A percentile compares a stretch with the other conserved stretches of the same genome.
phyloP scores from a whole-genome alignment of 1,140 invertebrate species.

The Acromyrmex charruanus region DNA sequence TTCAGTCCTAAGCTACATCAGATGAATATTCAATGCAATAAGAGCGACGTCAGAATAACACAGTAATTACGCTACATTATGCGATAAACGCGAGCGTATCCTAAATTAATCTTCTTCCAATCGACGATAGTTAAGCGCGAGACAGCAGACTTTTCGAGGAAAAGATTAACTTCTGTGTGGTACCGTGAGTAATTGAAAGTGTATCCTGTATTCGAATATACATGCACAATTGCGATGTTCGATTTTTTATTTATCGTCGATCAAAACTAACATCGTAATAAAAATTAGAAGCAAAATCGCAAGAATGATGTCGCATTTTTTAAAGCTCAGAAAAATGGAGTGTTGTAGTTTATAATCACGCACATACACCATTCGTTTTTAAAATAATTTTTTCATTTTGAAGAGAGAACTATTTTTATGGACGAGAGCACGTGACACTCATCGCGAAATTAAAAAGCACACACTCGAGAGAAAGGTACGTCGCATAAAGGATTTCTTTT shows the following conservation, averaged over 20 bases:
- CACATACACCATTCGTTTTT: background rate
- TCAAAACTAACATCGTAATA: background rate
- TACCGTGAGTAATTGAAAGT: background rate
- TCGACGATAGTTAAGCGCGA: background rate
- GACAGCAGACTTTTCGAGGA: background rate
- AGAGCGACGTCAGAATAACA: constrained; percentile 51
- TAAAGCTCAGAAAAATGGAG: constrained; percentile 24
- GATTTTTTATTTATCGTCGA: background rate
- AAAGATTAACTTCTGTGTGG: background rate
- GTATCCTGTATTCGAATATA: background rate
- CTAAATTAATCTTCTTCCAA: background rate
- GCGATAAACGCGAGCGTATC: background rate
- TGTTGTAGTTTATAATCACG: constrained; percentile 12
- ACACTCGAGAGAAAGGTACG: background rate
- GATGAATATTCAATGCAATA: constrained; percentile 52
- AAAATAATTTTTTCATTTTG: background rate
- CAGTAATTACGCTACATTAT: constrained; percentile 32
- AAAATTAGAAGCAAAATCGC: background rate
- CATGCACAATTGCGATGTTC: no score
- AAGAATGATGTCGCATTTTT: background rate
- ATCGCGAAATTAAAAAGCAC: background rate
- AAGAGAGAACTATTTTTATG: background rate
- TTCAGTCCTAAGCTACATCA: constrained; percentile 37
- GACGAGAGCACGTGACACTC: no score
- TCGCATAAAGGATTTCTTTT: background rate